Evolutionary conservation across 2,113 vertebrate species (phyloP), one percentile per base, ranked within the genome.

Genomic region (Etia nguti): DNA sequence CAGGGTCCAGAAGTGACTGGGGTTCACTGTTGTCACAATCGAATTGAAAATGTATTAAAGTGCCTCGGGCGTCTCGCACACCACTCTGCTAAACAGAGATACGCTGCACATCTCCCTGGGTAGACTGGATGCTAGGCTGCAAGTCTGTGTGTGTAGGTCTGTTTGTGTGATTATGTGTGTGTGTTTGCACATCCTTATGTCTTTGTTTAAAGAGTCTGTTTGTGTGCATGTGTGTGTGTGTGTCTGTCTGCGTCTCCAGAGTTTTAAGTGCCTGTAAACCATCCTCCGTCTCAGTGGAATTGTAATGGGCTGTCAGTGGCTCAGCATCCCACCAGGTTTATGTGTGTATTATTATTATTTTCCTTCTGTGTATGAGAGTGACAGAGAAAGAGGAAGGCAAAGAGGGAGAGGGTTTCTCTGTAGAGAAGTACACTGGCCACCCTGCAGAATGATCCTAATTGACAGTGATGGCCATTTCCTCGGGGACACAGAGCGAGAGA

Each of bases 231-330:
- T 20, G 29, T 31, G 46, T 34, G 24, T 43, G 80, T 16, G 22
- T 56, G 52, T 83, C 12, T 68, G 59, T 57, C 18, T 86, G 81
- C 20, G 24, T 88, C 81, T 84, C 83, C 8, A 2, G 86, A 92
- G 89, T 80, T 85, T 75, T 85, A 81, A 87, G 85, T 87, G 89
- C 56, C 86, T 92, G 92, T 93, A 91, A 95, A 94, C 89, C 86
- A 89, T 93, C 89, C 73, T 73, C 41, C 24, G 85, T 88, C 93
- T 92, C 93, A 77, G 88, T 84, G 86, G 92, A 92, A 91, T 89
- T 86, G 81, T 94, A 94, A 94, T 93, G 92, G 92, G 85, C 92
- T 91, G 92, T 94, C 92, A 93, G 83, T 79, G 84, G 54, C 85
- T 87, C 24, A 79, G 59, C 41, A 15, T 93, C 92, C 90, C 90